phyloP scores from a whole-genome alignment of 1,140 invertebrate species.

The Alviniconcha marisindica region DNA sequence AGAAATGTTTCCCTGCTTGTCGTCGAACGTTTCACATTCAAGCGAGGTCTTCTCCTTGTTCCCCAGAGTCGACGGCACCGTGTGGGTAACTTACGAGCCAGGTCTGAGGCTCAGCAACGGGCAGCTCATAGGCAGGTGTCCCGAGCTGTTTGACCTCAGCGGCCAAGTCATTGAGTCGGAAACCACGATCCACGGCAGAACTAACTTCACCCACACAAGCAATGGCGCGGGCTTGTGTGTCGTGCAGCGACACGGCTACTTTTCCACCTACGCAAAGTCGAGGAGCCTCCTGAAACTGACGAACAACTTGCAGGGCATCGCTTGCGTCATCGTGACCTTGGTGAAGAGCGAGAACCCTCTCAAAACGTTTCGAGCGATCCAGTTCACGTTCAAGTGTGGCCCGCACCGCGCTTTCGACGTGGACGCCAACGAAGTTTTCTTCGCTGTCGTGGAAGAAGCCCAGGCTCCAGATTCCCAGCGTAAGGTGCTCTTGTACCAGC shows the following conservation, averaged over 20 bases:
- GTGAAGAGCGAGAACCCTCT: not conserved
- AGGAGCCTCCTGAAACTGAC: not conserved
- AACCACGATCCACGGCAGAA: not conserved
- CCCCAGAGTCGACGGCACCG: not conserved
- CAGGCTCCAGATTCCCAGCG: not conserved
- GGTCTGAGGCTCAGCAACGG: not conserved
- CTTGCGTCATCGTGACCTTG: not conserved
- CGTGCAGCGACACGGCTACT: not conserved
- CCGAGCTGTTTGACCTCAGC: not conserved
- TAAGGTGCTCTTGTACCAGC: not conserved
- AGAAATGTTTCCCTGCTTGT: not conserved
- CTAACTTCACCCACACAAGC: constrained; percentile 16
- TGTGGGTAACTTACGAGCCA: not conserved
- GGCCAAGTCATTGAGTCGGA: not conserved
- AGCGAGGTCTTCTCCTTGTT: constrained; percentile 5
- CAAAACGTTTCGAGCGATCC: not conserved
- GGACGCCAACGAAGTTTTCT: not conserved
- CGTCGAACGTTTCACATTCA: not conserved
- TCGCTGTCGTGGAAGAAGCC: constrained; percentile 13
- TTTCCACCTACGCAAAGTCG: not conserved
- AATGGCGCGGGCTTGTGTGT: not conserved
- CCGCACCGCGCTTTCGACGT: constrained; percentile 4
- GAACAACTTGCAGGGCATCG: not conserved
- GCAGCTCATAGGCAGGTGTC: not conserved
- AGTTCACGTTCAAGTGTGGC: not conserved